These are phyloP conservation scores for Micropoecilia bifurca DNA, from an alignment of 2,797 vertebrate genomes.

Conservation along the genomic window DNA sequence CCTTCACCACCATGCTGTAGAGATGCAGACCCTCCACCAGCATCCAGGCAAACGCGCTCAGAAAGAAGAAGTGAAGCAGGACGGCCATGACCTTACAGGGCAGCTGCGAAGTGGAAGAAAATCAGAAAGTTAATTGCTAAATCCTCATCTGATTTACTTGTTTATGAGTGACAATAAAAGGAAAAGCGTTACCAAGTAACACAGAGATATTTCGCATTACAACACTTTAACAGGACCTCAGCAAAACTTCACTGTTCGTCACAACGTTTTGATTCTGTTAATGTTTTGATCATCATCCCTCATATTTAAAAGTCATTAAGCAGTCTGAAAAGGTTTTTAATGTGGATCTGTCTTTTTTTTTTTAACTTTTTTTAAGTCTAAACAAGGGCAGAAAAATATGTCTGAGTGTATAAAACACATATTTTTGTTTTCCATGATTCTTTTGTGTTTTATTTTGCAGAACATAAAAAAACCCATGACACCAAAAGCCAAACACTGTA, in stretches of 20 bases:
- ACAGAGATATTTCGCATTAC: background rate
- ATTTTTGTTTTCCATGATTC: background rate
- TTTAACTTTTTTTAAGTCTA: background rate
- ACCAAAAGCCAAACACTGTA: background rate
- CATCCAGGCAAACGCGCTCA: constrained; percentile 98
- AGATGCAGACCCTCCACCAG: constrained; percentile 97
- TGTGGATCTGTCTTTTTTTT: background rate
- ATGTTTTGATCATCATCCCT: background rate
- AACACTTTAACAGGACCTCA: background rate
- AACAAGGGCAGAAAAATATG: background rate
- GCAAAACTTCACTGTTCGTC: background rate
- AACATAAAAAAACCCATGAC: background rate
- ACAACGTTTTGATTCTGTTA: background rate
- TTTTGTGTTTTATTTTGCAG: background rate
- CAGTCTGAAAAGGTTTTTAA: background rate
- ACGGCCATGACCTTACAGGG: constrained; percentile 91
- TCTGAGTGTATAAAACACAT: too few relatives aligned
- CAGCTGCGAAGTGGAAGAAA: constrained; percentile 72
- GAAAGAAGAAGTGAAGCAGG: constrained; percentile 95
- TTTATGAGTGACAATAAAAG: background rate
- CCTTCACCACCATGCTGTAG: constrained; percentile 98
- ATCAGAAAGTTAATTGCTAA: background rate
- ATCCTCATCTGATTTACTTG: background rate
- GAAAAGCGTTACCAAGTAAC: background rate
- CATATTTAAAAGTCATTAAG: background rate